Base-by-base conservation (phyloP, 2,797 vertebrate genomes). In the Siniperca obscura region DNA sequence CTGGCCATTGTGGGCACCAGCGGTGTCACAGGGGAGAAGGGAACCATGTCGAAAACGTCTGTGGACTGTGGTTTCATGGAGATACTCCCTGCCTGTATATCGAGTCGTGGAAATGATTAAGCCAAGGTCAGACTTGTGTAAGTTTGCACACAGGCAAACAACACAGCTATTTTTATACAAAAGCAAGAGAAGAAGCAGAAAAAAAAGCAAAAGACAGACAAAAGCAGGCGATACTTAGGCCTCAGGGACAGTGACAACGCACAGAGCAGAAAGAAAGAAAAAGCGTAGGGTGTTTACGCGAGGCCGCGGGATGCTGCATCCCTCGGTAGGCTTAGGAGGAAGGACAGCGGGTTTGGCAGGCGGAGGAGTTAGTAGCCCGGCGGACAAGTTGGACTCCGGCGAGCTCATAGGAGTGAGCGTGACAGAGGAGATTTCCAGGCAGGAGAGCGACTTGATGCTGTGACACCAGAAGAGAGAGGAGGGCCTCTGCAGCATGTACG, bases 41-140 rank as follows among this genome's bases (percentile, higher is more conserved):
- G 98, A 90, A 99, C 96, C 98, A 99, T 99, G 95, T 99, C 98
- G 81, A 99, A 99, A 77, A 99, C 87, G 89, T 99, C 98, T 53
- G 97, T 99, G 62, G 97, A 97, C 62, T 95, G 94, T 62, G 94
- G 96, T 85, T 96, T 97, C 65, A 94, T 94, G 76, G 96, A 96
- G 93, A 97, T 84, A 82, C 95, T 96, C 85, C 96, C 95, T 38
- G 94, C 97, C 98, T 99, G 96, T 55, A 89, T 87, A 73, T 14
- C 38, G 89, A 94, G 92, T 27, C 13, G 30, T 7, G 57, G 59
- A 69, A n/a, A 85, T 0, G 14, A 27, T 70, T 50, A 38, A 52
- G 38, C 19, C 1, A 2, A 60, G 2, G 16, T 56, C 17, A 67
- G 73, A 11, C 25, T 60, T 38, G n/a, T 53, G 25, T 21, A 1